Conservation (phyloP, 2,113 vertebrate genomes). For the Dasyprocta punctata region DNA sequence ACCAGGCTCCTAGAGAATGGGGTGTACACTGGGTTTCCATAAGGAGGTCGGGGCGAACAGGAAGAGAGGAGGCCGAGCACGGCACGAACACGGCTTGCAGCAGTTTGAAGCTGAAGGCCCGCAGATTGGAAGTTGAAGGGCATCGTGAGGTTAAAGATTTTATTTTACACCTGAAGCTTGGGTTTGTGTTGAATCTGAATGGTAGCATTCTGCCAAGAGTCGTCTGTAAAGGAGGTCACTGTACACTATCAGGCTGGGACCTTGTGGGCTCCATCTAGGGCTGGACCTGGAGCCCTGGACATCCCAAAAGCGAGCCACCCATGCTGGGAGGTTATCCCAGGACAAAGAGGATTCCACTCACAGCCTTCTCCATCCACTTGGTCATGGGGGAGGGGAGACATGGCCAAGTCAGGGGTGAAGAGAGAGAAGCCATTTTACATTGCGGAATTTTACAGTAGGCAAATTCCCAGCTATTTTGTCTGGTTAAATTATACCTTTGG, state of each 20-base stretch:
- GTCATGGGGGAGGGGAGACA: not conserved
- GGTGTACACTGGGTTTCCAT: not conserved
- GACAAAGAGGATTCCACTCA: not conserved
- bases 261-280: rapidly evolving
- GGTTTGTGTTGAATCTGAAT: not conserved
- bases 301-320: not conserved
- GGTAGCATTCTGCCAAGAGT: not conserved
- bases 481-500: not conserved
- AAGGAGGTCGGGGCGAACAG: rapidly evolving
- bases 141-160: rapidly evolving
- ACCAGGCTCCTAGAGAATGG: not conserved
- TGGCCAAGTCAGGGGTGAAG: not conserved
- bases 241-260: rapidly evolving
- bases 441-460: not conserved
- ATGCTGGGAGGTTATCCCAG: rapidly evolving
- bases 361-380: rapidly evolving
- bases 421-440: not conserved
- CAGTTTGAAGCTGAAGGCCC: too few relatives aligned
- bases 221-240: not conserved
- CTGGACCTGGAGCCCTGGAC: too few relatives aligned
- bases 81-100: not conserved
- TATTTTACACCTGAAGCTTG: not conserved
- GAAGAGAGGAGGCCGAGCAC: not conserved
- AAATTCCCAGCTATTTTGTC: not conserved
- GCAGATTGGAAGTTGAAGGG: too few relatives aligned